phyloP scores from a whole-genome alignment of 2,113 vertebrate genomes.

The Cervus canadensis region DNA sequence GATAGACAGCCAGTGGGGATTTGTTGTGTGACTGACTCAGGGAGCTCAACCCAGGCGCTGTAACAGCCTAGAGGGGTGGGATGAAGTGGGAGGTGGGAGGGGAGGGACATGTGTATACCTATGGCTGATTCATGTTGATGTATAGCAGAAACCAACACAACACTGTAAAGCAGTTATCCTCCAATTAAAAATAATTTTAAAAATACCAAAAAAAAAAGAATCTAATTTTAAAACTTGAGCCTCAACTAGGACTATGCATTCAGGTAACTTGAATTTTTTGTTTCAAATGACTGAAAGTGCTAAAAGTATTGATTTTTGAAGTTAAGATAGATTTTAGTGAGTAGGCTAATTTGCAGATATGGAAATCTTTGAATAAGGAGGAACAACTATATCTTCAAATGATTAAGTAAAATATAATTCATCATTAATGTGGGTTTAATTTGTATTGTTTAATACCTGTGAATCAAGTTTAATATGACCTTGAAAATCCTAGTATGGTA shows the following conservation, averaged over 20 bases:
- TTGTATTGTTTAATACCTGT: constrained; percentile 24
- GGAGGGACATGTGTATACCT: not conserved
- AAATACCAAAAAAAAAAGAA: not conserved
- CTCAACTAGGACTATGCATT: not conserved
- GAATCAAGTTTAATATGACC: not conserved
- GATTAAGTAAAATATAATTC: not conserved
- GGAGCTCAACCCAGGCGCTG: not conserved
- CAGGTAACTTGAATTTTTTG: not conserved
- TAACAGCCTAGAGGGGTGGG: not conserved
- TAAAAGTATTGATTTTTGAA: not conserved
- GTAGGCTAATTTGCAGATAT: not conserved
- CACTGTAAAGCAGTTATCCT: not conserved
- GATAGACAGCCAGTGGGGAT: not conserved
- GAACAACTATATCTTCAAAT: not conserved
- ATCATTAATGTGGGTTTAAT: not conserved
- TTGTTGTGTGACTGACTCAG: not conserved
- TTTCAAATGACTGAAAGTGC: not conserved
- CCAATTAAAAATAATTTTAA: not conserved
- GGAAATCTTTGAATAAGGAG: not conserved
- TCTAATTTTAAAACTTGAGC: not conserved
- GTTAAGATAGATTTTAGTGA: constrained; percentile 4
- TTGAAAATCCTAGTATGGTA: constrained; percentile 8
- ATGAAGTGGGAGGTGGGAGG: too few relatives aligned
- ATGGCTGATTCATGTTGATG: not conserved
- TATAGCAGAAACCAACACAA: not conserved